Evolutionary conservation across 2,888 invertebrate genomes (phyloP).

Genomic region (Augochlorella aurata): DNA sequence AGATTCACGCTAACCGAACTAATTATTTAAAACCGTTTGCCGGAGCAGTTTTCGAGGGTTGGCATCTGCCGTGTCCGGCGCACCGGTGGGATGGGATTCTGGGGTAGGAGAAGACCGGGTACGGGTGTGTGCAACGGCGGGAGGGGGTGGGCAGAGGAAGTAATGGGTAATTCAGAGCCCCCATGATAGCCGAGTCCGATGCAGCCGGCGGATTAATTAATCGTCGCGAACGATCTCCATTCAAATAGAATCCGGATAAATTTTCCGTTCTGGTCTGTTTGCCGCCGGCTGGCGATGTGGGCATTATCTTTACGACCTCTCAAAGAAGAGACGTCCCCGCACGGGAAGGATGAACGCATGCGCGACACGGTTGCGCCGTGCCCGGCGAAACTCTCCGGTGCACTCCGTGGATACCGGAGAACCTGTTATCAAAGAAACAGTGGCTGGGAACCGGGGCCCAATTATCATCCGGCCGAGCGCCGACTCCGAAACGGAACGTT

Average conservation of each 20-base stretch:
- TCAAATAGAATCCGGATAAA: conserved; percentile 67
- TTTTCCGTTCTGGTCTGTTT: conserved; percentile 60
- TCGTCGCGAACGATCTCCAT: conserved; percentile 65
- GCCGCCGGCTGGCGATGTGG: conserved; percentile 67
- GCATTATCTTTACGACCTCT: conserved; percentile 76
- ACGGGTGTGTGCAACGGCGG: not conserved
- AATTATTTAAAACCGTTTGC: conserved; percentile 39
- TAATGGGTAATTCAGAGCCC: conserved; percentile 42
- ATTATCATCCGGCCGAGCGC: conserved; percentile 70
- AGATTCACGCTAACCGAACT: conserved; percentile 46
- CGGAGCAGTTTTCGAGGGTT: conserved; percentile 7
- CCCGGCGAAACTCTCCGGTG: conserved; percentile 42
- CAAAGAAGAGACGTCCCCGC: conserved; percentile 59
- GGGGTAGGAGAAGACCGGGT: not conserved
- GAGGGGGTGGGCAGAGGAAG: not conserved
- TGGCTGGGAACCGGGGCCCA: conserved; percentile 73
- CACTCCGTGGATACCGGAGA: conserved; percentile 70
- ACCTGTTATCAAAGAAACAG: conserved; percentile 77
- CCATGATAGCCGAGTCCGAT: conserved; percentile 53
- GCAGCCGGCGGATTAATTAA: conserved; percentile 62
- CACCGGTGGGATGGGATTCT: not conserved
- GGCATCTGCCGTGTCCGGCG: not conserved
- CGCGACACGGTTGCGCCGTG: conserved; percentile 55
- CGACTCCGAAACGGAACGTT: conserved; percentile 43
- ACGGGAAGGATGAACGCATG: conserved; percentile 68